phyloP scores from a whole-genome alignment of 2,888 invertebrate genomes.

The Lithophane socia region DNA sequence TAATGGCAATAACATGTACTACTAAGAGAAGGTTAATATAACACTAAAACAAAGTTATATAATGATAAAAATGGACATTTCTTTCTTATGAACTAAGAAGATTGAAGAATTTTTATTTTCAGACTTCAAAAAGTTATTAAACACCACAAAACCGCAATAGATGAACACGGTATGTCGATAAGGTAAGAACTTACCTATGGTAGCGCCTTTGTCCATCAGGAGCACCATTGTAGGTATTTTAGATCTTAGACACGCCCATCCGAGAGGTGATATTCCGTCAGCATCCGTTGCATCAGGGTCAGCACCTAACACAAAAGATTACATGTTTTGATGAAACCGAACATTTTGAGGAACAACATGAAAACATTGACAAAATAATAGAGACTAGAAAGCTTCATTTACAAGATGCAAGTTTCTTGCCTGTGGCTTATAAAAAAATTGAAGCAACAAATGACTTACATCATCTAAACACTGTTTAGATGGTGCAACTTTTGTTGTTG shows the following conservation, averaged over 20 bases:
- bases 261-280: constrained; percentile 96
- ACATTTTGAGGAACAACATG: neutral
- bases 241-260: constrained; percentile 97
- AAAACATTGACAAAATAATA: neutral
- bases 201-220: constrained; percentile 95
- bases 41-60: neutral
- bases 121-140: neutral
- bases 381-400: no score
- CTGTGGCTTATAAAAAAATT: no score
- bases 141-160: neutral
- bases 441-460: no score
- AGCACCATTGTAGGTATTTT: constrained; percentile 90
- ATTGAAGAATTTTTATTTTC: neutral
- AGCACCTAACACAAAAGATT: constrained; percentile 89
- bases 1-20: neutral
- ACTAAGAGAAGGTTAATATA: neutral
- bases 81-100: neutral
- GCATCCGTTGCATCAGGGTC: constrained; percentile 94
- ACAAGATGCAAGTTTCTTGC: no score
- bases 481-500: no score
- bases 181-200: constrained; percentile 88
- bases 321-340: neutral
- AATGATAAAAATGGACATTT: no score
- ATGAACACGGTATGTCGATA: neutral
- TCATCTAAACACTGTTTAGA: no score